Evolutionary conservation across 2,113 vertebrate genomes (phyloP), one percentile per base, ranked within the genome.

Genomic region (sheep (Ovis aries)): DNA sequence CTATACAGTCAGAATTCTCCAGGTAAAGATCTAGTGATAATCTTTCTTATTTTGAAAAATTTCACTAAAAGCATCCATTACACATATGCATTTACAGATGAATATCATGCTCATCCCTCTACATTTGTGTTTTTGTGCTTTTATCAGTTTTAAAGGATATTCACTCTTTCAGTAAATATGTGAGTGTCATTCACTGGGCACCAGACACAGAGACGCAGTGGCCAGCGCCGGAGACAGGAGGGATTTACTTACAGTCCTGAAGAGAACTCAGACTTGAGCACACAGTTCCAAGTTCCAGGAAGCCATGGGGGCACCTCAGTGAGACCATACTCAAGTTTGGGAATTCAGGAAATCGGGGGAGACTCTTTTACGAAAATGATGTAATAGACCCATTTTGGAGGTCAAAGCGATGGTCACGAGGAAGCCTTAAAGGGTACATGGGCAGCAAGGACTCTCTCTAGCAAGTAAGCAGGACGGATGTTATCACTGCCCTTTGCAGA

Each of bases 291-390:
- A 29, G 83, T 29, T 19, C 8, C 19, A 64, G 67, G 10, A 89
- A 78, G 5, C 9, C 36, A 4, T 17, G 12, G 10, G 10, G 14
- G 0, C 1, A 19, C 4, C 7, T 82, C 13, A 9, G 31, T 33
- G 23, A 25, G 29, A 19, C 4, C 3, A 1, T 31, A 23, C 9
- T 88, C 9, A 40, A 50, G 23, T 40, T 25, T 82, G 80, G n/a
- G 36, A 55, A 17, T 57, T 83, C 4, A 29, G 77, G 40, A 93
- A 45, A 74, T 82, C 19, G 43, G n/a, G 33, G 77, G 5, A 33
- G 29, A 29, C 64, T 59, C 33, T 64, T 85, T n/a, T 17, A 84
- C 85, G 17, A 25, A 88, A 90, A 15, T 16, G 2, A 85, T 15
- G 7, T 64, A 6, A 74, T 31, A 55, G n/a, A 50, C 45, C 52